Conservation (phyloP, 2,797 vertebrate species). For the Leptoclinus maculatus region DNA sequence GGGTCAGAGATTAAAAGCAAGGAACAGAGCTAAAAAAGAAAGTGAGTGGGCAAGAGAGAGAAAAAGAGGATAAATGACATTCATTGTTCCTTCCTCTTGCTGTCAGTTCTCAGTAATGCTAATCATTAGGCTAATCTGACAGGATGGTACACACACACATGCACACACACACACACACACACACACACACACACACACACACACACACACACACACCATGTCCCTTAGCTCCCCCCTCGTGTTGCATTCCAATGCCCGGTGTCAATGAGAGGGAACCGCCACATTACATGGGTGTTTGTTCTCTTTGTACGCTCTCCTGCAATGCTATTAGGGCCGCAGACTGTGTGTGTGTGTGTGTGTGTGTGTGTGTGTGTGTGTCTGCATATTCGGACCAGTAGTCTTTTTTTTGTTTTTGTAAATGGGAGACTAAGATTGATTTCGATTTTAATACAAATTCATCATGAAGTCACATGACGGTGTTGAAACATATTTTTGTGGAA, state of each 20-base stretch:
- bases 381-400: neutral
- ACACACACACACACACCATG: conserved; percentile 21
- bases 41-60: conserved; percentile 64
- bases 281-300: conserved; percentile 89
- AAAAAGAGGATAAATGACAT: conserved; percentile 81
- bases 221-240: conserved; percentile 25
- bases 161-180: conserved; percentile 36
- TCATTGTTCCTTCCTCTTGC: conserved; percentile 82
- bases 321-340: conserved; percentile 70
- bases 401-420: neutral
- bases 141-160: conserved; percentile 66
- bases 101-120: conserved; percentile 87
- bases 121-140: conserved; percentile 86
- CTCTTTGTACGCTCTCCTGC: conserved; percentile 80
- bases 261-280: conserved; percentile 82
- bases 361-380: conserved; percentile 29
- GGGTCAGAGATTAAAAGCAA: conserved; percentile 72
- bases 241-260: conserved; percentile 81
- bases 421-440: neutral
- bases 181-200: conserved; percentile 26
- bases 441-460: neutral
- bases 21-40: conserved; percentile 56
- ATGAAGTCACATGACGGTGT: neutral
- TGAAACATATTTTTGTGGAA: conserved; percentile 3
- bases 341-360: conserved; percentile 28